A percentile compares a stretch with the other conserved stretches of the same genome.
Conservation (phyloP, 2,113 vertebrate genomes). For the Pristiophorus japonicus region DNA sequence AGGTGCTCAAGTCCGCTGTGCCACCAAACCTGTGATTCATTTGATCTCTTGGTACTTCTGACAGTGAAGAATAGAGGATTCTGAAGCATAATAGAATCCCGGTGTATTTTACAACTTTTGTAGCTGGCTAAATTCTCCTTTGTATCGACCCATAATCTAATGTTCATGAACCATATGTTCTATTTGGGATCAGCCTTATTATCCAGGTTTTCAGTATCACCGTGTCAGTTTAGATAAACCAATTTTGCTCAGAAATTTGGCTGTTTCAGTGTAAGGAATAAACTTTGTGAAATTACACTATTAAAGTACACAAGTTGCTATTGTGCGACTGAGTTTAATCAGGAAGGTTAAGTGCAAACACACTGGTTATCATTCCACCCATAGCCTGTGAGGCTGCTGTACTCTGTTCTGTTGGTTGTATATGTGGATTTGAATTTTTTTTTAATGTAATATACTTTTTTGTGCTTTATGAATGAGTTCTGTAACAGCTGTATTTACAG, state of each 20-base stretch:
- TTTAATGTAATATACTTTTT: not conserved
- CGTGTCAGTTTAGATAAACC: no score
- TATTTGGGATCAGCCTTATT: not conserved
- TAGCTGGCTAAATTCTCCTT: not conserved
- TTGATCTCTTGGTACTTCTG: not conserved
- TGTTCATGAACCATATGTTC: not conserved
- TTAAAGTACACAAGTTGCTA: not conserved
- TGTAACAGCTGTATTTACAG: conserved; percentile 16
- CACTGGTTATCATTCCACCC: not conserved
- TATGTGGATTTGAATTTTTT: not conserved
- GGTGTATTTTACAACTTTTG: no score
- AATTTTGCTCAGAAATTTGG: no score
- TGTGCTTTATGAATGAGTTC: conserved; percentile 5
- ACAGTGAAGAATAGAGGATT: not conserved
- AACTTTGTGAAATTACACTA: not conserved
- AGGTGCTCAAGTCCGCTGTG: not conserved
- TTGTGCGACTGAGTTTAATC: not conserved
- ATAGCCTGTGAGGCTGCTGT: not conserved
- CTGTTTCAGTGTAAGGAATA: not conserved
- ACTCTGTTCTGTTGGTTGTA: not conserved
- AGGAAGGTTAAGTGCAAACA: not conserved
- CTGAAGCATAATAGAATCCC: not conserved
- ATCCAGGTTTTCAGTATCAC: not conserved
- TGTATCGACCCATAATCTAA: not conserved
- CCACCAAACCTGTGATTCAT: not conserved